Conservation (phyloP, 2,888 invertebrate genomes). For the Diabrotica balteata region DNA sequence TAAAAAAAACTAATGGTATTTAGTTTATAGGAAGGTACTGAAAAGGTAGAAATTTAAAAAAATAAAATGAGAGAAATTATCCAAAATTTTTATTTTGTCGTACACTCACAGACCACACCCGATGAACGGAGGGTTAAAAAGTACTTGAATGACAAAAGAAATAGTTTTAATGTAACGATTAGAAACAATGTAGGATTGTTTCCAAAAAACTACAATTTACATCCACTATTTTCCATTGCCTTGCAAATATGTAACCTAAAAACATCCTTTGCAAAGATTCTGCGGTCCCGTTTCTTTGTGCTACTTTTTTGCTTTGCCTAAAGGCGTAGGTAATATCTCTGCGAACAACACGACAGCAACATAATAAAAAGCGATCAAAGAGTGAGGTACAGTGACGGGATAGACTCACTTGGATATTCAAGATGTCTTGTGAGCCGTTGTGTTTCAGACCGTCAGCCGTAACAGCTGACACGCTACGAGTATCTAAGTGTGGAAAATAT, state of each 20-base stretch:
- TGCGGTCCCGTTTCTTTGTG: not conserved
- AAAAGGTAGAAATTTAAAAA: too few species aligned
- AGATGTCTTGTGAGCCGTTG: not conserved
- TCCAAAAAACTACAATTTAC: too few species aligned
- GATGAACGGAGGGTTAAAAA: too few species aligned
- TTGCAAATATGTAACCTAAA: not conserved
- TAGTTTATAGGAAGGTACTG: too few species aligned
- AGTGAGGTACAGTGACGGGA: not conserved
- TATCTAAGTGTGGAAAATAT: not conserved
- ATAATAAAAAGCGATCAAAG: constrained; percentile 5
- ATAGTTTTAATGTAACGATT: too few species aligned
- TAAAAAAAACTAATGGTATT: too few species aligned
- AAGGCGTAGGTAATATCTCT: not conserved
- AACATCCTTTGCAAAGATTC: not conserved
- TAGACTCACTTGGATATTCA: constrained; percentile 4
- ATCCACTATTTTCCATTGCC: too few species aligned
- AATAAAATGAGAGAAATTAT: too few species aligned
- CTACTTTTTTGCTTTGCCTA: not conserved
- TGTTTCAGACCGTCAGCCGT: not conserved
- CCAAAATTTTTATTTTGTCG: too few species aligned
- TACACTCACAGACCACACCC: too few species aligned
- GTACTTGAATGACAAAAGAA: too few species aligned
- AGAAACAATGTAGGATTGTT: too few species aligned
- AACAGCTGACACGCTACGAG: not conserved
- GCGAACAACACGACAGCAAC: not conserved